Evolutionary conservation across 2,888 invertebrate species (phyloP), one percentile per base, ranked within the genome.

Genomic region (Arrhopalites spinosus): DNA sequence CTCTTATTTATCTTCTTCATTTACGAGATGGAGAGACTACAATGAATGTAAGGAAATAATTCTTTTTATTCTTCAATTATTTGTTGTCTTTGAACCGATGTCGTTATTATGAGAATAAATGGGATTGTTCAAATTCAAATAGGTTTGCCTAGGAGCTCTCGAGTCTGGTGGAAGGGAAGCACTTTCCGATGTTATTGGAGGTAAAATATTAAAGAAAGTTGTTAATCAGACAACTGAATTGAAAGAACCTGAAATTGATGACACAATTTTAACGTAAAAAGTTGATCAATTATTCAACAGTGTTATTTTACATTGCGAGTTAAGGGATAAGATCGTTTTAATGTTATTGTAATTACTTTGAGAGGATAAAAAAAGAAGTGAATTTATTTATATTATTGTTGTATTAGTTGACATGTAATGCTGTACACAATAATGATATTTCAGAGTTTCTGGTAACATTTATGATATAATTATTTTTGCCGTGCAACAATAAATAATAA

Each of bases 231-330:
- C 2, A 17, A 89, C 92, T 23, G 92, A 93, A 85, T 92, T 93
- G 81, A 93, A 93, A 85, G 93, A 95, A 86, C 95, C 96, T 84
- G 94, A 96, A 85, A 89, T 96, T 79, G 97, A 97, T 86, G 94
- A 94, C 85, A 96, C 96, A 74, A 88, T 96, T 85, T 89, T 94
- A 86, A 91, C 92, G 86, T 94, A 91, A 93, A n/a, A 36, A 7
- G 36, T 36, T 11, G 36, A 36, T 36, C 11, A n/a, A 36, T 36
- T 36, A 11, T 36, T 36, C 3, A 36, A 36, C 5, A 36, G 3
- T 36, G 36, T 36, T 36, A 11, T 36, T 36, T 36, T 36, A n/a
- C n/a, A n/a, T n/a, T n/a, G n/a, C n/a, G n/a, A n/a, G n/a, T n/a
- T n/a, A n/a, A n/a, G n/a, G n/a, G n/a, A n/a, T n/a, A n/a, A n/a